Percentiles rank a stretch among this genome's conserved stretches.
These are phyloP conservation scores for Trichopoda pennipes DNA, from an alignment of 2,888 invertebrate species.

Conservation along the genomic window DNA sequence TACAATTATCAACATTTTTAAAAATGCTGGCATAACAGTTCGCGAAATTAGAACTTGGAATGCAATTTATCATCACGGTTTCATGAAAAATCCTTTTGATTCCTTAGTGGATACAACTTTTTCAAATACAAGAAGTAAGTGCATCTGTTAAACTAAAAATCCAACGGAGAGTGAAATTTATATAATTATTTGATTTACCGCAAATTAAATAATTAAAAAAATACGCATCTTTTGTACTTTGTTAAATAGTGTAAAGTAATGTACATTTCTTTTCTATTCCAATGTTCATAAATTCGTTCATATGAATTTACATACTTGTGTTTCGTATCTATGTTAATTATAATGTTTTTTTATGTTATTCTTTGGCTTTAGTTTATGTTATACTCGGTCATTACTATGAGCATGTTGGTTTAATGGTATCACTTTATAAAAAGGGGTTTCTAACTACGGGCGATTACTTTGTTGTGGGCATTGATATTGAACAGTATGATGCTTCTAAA, in stretches of 20 bases:
- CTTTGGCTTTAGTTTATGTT: slow-evolving; percentile 87
- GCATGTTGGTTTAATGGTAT: slow-evolving; percentile 94
- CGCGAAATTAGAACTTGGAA: slow-evolving; percentile 85
- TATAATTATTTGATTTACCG: too few relatives aligned
- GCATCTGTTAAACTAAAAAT: background rate
- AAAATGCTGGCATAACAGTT: slow-evolving; percentile 87
- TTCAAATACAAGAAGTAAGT: slow-evolving; percentile 91
- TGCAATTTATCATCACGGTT: slow-evolving; percentile 90
- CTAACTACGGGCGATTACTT: slow-evolving; percentile 95
- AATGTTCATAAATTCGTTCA: background rate
- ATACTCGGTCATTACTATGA: slow-evolving; percentile 94
- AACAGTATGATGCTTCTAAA: slow-evolving; percentile 89
- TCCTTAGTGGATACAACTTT: slow-evolving; percentile 91
- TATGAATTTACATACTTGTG: background rate
- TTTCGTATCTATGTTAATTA: slow-evolving; percentile 16
- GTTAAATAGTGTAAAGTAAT: background rate
- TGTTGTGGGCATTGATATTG: slow-evolving; percentile 94
- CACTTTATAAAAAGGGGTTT: slow-evolving; percentile 90
- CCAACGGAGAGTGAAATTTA: too few relatives aligned
- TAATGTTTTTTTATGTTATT: slow-evolving; percentile 9
- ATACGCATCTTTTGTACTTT: too few relatives aligned
- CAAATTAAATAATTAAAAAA: too few relatives aligned
- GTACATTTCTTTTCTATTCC: background rate
- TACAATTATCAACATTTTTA: slow-evolving; percentile 88
- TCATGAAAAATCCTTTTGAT: slow-evolving; percentile 92